phyloP scores from a whole-genome alignment of 2,797 vertebrate species.

The Salarias fasciatus region DNA sequence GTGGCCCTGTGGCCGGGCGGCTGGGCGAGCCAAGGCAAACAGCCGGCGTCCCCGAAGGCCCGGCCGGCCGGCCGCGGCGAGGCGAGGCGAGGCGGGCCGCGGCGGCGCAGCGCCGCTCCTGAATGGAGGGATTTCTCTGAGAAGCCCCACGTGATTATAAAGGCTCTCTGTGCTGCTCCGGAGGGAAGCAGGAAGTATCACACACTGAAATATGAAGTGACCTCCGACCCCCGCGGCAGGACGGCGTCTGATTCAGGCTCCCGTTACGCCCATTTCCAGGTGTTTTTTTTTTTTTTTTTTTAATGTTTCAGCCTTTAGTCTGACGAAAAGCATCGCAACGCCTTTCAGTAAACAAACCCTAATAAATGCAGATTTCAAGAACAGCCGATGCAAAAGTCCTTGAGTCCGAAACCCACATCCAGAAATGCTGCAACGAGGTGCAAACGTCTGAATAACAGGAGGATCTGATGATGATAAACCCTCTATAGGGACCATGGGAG shows the following conservation, averaged over 20 bases:
- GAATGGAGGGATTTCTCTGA: conserved; percentile 88
- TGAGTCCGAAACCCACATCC: too few relatives aligned
- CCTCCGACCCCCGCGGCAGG: conserved; percentile 49
- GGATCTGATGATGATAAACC: too few relatives aligned
- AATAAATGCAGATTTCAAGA: too few relatives aligned
- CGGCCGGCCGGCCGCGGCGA: conserved; percentile 87
- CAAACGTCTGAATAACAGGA: too few relatives aligned
- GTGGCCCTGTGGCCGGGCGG: conserved; percentile 86
- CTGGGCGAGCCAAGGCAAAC: conserved; percentile 92
- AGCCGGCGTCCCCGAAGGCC: conserved; percentile 89
- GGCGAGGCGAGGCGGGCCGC: too few relatives aligned
- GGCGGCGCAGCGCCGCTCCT: conserved; percentile 77
- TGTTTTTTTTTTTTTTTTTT: too few relatives aligned
- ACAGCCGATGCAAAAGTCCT: too few relatives aligned
- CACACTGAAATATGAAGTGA: conserved; percentile 70
- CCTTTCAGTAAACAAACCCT: too few relatives aligned
- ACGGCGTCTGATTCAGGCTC: conserved; percentile 30
- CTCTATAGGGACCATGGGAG: too few relatives aligned
- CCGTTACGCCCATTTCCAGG: not conserved
- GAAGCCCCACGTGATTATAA: conserved; percentile 87
- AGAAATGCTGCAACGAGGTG: too few relatives aligned
- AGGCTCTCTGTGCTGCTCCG: conserved; percentile 87
- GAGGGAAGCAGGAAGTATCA: conserved; percentile 74
- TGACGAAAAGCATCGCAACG: too few relatives aligned
- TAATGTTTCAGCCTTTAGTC: too few relatives aligned